These are phyloP conservation scores for Drosophila auraria DNA, from an alignment of 1,140 invertebrate genomes.

Conservation along the genomic window DNA sequence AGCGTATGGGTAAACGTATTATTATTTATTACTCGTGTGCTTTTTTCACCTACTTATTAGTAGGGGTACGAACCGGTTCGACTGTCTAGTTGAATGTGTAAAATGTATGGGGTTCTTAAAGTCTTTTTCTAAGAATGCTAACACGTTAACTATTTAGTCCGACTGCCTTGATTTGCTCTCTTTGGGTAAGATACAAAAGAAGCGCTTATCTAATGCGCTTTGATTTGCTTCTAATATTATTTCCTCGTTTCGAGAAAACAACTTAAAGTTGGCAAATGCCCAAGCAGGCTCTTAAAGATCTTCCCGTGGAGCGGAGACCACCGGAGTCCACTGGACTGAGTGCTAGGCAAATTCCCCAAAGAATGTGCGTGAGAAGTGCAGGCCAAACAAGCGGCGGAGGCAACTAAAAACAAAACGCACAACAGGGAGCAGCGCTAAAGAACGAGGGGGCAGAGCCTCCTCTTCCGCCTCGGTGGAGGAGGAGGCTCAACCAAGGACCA, in stretches of 20 bases:
- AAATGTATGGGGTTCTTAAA: too few relatives aligned
- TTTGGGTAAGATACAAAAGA: too few relatives aligned
- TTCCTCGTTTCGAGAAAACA: slow-evolving; percentile 1
- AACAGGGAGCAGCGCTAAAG: slow-evolving; percentile 55
- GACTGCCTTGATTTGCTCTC: too few relatives aligned
- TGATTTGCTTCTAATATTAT: background rate
- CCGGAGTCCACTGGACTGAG: slow-evolving; percentile 21
- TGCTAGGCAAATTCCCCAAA: slow-evolving; percentile 68
- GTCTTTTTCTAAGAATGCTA: background rate
- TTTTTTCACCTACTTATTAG: background rate
- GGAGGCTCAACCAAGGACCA: slow-evolving; percentile 23
- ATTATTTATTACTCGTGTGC: too few relatives aligned
- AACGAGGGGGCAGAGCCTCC: background rate
- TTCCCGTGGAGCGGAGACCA: slow-evolving; percentile 13
- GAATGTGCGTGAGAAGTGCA: slow-evolving; percentile 74
- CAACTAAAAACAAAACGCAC: slow-evolving; percentile 70
- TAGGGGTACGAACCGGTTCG: background rate
- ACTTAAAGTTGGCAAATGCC: slow-evolving; percentile 30
- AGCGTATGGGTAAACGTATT: background rate
- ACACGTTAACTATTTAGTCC: background rate
- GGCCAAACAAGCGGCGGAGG: slow-evolving; percentile 63
- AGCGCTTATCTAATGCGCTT: background rate
- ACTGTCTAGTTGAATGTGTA: background rate
- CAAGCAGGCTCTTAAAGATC: slow-evolving; percentile 50
- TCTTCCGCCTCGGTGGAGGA: too few relatives aligned